phyloP scores from a whole-genome alignment of 2,888 invertebrate species.

The Uloborus plumipes region DNA sequence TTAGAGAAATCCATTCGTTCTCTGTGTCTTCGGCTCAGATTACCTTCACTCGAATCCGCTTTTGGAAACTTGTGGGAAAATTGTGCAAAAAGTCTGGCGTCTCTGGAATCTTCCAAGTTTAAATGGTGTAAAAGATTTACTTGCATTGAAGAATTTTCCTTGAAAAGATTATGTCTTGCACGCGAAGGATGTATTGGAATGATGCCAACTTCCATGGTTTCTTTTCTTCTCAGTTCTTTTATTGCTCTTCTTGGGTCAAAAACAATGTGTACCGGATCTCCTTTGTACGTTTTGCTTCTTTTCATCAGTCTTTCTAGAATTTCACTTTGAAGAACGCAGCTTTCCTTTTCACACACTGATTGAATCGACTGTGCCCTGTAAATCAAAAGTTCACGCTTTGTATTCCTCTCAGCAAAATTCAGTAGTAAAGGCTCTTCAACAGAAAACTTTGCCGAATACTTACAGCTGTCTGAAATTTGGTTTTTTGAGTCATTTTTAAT shows the following conservation, averaged over 20 bases:
- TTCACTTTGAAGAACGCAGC: not conserved
- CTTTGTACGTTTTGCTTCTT: conserved; percentile 6
- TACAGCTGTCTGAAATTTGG: no score
- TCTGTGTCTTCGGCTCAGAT: not conserved
- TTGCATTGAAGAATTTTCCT: not conserved
- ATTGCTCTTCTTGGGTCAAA: conserved; percentile 6
- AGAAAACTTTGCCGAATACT: not conserved
- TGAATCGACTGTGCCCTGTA: conserved; percentile 4
- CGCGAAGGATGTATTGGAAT: not conserved
- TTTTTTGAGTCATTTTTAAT: no score
- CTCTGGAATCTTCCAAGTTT: not conserved
- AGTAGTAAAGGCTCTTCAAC: conserved; percentile 2
- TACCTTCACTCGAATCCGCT: not conserved
- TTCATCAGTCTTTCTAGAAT: not conserved
- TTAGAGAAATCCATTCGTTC: not conserved
- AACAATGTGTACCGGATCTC: conserved; percentile 17
- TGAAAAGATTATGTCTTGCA: conserved; percentile 4
- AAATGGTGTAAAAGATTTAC: not conserved
- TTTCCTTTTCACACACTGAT: not conserved
- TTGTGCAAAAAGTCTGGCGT: not conserved
- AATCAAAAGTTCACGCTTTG: conserved; percentile 8
- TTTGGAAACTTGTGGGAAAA: not conserved
- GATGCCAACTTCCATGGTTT: no score
- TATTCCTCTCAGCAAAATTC: not conserved
- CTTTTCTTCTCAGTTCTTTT: not conserved